These are phyloP conservation scores for Ernsta delagoae DNA, from an alignment of 2,888 invertebrate species.

Conservation along the genomic window DNA sequence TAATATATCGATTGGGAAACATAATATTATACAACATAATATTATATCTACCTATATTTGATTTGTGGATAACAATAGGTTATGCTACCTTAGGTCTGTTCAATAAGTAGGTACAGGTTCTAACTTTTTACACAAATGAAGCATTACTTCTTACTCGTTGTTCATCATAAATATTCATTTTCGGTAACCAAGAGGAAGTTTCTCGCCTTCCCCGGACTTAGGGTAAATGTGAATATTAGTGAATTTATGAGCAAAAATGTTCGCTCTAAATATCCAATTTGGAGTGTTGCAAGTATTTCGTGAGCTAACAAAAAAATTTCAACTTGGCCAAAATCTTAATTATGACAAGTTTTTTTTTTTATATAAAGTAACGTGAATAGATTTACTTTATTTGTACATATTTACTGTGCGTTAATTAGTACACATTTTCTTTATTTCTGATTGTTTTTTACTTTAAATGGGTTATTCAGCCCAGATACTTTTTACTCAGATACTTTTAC, in stretches of 20 bases:
- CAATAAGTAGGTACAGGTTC: conserved; percentile 74
- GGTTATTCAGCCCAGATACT: too few relatives aligned
- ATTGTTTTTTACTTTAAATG: too few relatives aligned
- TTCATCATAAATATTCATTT: conserved; percentile 83
- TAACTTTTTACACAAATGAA: conserved; percentile 81
- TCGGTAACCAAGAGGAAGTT: conserved; percentile 76
- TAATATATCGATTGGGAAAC: too few relatives aligned
- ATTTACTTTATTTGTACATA: too few relatives aligned
- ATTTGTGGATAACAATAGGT: conserved; percentile 47
- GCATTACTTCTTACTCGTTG: conserved; percentile 77
- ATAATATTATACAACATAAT: too few relatives aligned
- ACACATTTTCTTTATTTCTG: too few relatives aligned
- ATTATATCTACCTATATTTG: too few relatives aligned
- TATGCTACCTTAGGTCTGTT: too few relatives aligned
- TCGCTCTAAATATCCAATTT: conserved; percentile 57
- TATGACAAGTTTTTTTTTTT: too few relatives aligned
- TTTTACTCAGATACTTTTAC: too few relatives aligned
- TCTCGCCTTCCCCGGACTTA: conserved; percentile 66
- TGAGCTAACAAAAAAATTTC: neutral
- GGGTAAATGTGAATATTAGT: conserved; percentile 76
- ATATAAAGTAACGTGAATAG: too few relatives aligned
- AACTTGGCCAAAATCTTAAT: neutral
- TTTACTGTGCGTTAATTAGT: too few relatives aligned
- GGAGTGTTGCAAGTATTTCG: conserved; percentile 6
- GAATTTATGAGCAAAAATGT: conserved; percentile 81